These are phyloP conservation scores for Meda fulgida DNA, from an alignment of 2,797 vertebrate species.

Conservation along the genomic window DNA sequence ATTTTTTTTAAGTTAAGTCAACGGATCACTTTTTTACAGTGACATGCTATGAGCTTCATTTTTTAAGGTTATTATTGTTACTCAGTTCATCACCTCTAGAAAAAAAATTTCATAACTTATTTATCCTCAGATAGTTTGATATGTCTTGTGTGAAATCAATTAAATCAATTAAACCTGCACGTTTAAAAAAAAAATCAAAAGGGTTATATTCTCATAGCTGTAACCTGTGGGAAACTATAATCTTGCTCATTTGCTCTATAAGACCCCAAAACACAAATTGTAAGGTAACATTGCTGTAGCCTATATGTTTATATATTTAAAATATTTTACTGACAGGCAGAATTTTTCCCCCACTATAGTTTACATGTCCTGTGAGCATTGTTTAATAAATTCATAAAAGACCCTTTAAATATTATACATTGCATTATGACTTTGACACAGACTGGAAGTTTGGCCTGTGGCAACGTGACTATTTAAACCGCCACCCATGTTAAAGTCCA, in stretches of 20 bases:
- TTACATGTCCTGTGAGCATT: background rate
- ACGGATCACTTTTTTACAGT: too few relatives aligned
- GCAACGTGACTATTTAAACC: background rate
- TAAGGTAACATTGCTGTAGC: background rate
- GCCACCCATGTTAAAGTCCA: background rate
- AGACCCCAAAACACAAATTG: background rate
- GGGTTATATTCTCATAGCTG: background rate
- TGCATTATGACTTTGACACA: background rate
- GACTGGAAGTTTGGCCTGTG: background rate
- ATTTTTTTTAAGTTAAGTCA: too few relatives aligned
- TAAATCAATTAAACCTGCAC: background rate
- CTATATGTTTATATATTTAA: background rate
- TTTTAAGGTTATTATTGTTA: background rate
- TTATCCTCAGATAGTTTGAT: background rate
- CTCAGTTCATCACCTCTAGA: background rate
- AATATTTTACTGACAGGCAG: background rate
- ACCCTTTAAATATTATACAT: background rate
- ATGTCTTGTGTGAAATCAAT: background rate
- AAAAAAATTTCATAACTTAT: slow-evolving; percentile 57
- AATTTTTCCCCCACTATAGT: too few relatives aligned
- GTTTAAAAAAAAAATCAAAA: too few relatives aligned
- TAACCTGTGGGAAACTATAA: background rate
- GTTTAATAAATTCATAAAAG: background rate
- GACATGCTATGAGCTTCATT: background rate
- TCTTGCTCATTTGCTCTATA: background rate